Evolutionary conservation across 2,797 vertebrate genomes (phyloP), one percentile per base, ranked within the genome.

Genomic region (Danio choprae): DNA sequence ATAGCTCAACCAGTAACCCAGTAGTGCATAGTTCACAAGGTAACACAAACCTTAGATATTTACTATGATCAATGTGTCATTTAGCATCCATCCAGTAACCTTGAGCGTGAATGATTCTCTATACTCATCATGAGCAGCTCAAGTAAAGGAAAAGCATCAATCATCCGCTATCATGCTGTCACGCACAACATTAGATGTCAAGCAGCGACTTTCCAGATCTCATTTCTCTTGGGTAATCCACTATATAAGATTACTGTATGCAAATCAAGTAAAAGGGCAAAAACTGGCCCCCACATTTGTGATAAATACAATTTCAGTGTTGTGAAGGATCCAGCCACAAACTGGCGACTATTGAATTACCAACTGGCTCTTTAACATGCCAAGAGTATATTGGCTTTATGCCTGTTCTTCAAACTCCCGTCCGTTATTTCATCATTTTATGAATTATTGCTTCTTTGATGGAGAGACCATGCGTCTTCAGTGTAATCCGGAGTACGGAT

Each of bases 51-150:
- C 56, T 55, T 18, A 50, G 5, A 29, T 59, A 73, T 59, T 46
- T 36, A 59, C 46, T 59, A 46, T 73, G 15, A 60, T 73, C 41
- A n/a, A 15, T 73, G 20, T 59, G 22, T 59, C 55, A 59, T 60
- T 73, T 46, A 73, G 36, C 41, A 59, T n/a, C 55, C 41, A 73
- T 60, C 15, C 22, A 48, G 55, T 46, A 46, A 73, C 55, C 74
- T 55, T 48, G 62, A 43, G 68, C 68, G 20, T 41, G 2, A 71
- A 20, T 55, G 13, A 71, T 71, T 55, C 36, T n/a, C 4, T 8
- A 70, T n/a, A 53, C 36, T 18, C 50, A 41, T 70, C 11, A 40
- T 6, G 46, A 38, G 22, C n/a, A 6, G 16, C n/a, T 55, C 16
- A 55, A 20, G 74, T 10, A 15, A n/a, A n/a, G n/a, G 12, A 63